These are phyloP conservation scores for Rallus crepitans DNA, from an alignment of 2,797 vertebrate species.

Conservation along the genomic window DNA sequence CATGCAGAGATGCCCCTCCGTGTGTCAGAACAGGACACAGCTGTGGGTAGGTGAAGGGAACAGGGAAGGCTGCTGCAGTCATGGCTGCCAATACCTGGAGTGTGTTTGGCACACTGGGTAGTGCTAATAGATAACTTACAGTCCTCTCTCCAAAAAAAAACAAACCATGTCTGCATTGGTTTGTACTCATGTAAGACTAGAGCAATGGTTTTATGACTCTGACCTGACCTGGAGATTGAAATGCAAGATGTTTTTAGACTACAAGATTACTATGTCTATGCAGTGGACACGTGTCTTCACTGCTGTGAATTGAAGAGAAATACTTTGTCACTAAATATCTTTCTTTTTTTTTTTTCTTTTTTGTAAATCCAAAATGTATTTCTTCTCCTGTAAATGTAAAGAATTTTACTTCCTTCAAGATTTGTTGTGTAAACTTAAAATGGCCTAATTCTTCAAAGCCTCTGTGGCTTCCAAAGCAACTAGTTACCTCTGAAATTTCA, in stretches of 20 bases:
- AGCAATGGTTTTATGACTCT: background rate
- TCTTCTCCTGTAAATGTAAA: background rate
- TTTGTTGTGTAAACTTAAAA: background rate
- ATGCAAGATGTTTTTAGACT: background rate
- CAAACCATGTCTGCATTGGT: background rate
- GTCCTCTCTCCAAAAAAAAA: background rate
- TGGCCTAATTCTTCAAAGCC: background rate
- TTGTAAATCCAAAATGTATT: background rate
- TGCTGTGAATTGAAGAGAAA: background rate
- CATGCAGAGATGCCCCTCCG: accelerated
- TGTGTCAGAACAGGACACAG: background rate
- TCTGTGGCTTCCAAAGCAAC: background rate
- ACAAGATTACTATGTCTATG: background rate
- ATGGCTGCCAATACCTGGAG: background rate
- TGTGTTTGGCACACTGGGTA: accelerated
- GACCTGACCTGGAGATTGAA: background rate
- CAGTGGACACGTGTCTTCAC: background rate
- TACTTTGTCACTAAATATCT: accelerated
- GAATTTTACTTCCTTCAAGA: background rate
- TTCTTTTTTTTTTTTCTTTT: background rate
- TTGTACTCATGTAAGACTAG: background rate
- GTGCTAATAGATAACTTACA: background rate
- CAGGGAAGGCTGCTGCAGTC: background rate
- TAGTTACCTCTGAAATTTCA: background rate
- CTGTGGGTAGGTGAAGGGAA: accelerated